phyloP scores from a whole-genome alignment of 2,113 vertebrate species.

The Neodon shergylaensis region DNA sequence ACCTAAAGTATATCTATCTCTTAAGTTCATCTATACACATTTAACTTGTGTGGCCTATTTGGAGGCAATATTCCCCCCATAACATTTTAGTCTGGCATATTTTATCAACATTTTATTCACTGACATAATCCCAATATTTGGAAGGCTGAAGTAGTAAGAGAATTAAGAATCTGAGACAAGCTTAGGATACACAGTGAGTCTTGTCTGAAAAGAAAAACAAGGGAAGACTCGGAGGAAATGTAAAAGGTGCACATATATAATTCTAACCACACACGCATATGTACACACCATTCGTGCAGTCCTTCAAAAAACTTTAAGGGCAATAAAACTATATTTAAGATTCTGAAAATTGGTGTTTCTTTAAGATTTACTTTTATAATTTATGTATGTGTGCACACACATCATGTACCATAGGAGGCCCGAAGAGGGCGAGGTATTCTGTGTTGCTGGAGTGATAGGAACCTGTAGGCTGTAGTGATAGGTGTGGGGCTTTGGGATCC shows the following conservation, averaged over 20 bases:
- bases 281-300: not conserved
- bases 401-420: not conserved
- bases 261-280: not conserved
- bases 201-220: not conserved
- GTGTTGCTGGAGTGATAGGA: too few relatives aligned
- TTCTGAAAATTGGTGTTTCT: not conserved
- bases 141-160: not conserved
- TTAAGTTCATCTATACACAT: not conserved
- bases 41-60: not conserved
- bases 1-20: not conserved
- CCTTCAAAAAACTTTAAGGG: slow-evolving; percentile 1
- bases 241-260: not conserved
- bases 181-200: not conserved
- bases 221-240: not conserved
- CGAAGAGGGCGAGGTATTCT: not conserved
- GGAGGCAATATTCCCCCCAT: not conserved
- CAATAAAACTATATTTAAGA: not conserved
- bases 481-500: not conserved
- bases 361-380: not conserved
- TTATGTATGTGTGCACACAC: not conserved
- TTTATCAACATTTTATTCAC: not conserved
- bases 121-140: not conserved
- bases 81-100: not conserved
- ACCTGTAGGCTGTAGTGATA: too few relatives aligned
- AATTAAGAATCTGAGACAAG: not conserved